Conservation (phyloP, 2,888 invertebrate genomes). For the Galerucella pusilla region DNA sequence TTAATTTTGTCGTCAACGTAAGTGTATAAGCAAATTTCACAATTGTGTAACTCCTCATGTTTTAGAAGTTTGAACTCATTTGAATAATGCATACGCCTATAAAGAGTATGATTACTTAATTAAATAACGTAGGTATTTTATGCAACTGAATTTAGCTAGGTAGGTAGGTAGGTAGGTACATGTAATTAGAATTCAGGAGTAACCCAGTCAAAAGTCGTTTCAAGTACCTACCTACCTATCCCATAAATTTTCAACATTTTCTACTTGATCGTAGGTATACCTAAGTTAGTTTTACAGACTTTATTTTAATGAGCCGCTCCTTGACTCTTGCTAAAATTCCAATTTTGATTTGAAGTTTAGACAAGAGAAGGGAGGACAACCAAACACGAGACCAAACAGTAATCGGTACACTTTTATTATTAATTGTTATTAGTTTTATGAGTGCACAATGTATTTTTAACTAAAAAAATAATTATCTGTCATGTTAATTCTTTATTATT, state of each 20-base stretch:
- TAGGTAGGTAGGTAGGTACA: background rate
- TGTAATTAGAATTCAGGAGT: background rate
- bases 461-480: background rate
- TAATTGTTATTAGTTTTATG: background rate
- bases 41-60: background rate
- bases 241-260: background rate
- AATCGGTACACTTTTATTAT: background rate
- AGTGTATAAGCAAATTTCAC: background rate
- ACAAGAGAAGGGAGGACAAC: background rate
- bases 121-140: background rate
- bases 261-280: background rate
- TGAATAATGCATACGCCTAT: background rate
- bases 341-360: background rate
- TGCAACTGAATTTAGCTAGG: background rate
- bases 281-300: background rate
- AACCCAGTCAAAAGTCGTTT: background rate
- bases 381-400: background rate
- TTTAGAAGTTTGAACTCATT: background rate
- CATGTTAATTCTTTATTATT: background rate
- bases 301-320: constrained; percentile 3
- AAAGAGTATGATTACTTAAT: background rate
- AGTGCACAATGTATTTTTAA: background rate
- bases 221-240: background rate
- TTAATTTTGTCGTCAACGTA: background rate
- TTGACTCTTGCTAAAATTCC: background rate